These are phyloP conservation scores for Sisor rabdophorus DNA, from an alignment of 2,113 vertebrate species.

Conservation along the genomic window DNA sequence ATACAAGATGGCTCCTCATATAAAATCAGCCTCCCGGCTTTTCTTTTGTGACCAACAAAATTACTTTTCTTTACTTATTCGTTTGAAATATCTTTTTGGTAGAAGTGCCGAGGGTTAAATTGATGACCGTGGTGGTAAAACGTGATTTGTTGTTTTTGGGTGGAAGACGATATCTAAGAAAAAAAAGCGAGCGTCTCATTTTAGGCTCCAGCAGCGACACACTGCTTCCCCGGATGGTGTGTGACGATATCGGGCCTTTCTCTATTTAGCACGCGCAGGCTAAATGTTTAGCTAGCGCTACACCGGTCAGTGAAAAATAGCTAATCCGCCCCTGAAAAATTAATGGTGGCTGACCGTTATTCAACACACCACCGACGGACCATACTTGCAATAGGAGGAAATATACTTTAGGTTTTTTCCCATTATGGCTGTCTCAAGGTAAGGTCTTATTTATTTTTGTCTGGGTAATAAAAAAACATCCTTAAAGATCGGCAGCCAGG, in stretches of 20 bases:
- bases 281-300: slow-evolving; percentile 7
- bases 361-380: slow-evolving; percentile 32
- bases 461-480: neutral
- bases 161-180: slow-evolving; percentile 44
- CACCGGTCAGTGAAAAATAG: slow-evolving; percentile 15
- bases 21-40: slow-evolving; percentile 89
- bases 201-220: slow-evolving; percentile 44
- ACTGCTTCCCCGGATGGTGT: slow-evolving; percentile 37
- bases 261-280: slow-evolving; percentile 1
- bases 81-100: slow-evolving; percentile 67
- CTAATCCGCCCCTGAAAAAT: neutral
- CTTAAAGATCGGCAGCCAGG: no score
- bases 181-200: slow-evolving; percentile 54
- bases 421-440: slow-evolving; percentile 73
- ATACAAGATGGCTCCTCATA: slow-evolving; percentile 98
- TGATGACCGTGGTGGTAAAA: slow-evolving; percentile 48
- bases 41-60: slow-evolving; percentile 75
- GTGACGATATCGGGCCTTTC: slow-evolving; percentile 41
- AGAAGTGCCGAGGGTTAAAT: slow-evolving; percentile 64
- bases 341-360: slow-evolving; percentile 52
- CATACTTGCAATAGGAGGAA: neutral
- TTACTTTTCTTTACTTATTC: slow-evolving; percentile 72
- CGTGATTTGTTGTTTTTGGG: slow-evolving; percentile 30
- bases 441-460: slow-evolving; percentile 25
- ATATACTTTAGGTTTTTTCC: neutral